Evolutionary conservation across 2,113 vertebrate genomes (phyloP), one percentile per base, ranked within the genome.

Genomic region (Bufo bufo): DNA sequence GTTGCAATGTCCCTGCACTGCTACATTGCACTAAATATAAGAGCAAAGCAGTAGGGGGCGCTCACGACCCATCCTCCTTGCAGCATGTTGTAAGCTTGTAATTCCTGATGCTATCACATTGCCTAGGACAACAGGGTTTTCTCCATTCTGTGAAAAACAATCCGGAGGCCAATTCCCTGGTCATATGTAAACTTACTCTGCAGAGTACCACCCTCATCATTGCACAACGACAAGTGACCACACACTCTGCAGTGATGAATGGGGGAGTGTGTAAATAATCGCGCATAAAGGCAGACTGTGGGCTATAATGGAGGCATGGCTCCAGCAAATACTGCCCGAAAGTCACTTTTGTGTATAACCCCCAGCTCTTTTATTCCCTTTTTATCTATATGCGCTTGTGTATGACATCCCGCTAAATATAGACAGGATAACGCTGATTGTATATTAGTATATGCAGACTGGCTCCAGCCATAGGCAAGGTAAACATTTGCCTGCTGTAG

Each of bases 401-500:
- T 77, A 54, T 63, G 56, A 82, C 33, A 59, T 47, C 45, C 58
- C 43, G 14, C 58, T 82, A 82, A 50, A 82, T 82, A 82, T 19
- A 82, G 81, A 50, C 45, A 66, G 61, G 81, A 82, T 66, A 50
- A 65, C 49, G 47, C 59, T 50, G 47, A 66, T 82, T 49, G 56
- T 82, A 82, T 66, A 66, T 82, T 65, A 33, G 33, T 0, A 82
- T 66, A 82, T 82, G 45, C 61, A 20, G 45, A 52, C 61, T 66
- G 81, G 81, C 81, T 83, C 81, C 81, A 83, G 63, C 58, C 63
- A 83, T 69, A 69, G 81, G 23, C 63, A 69, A 83, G 61, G 63
- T 83, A 83, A 83, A 83, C 63, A 69, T 49, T 82, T 3, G 80
- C 59, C 80, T 82, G 80, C 80, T 65, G 80, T 82, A 82, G 80